These are phyloP conservation scores for Gadus chalcogrammus DNA, from an alignment of 2,113 vertebrate species.

Conservation along the genomic window DNA sequence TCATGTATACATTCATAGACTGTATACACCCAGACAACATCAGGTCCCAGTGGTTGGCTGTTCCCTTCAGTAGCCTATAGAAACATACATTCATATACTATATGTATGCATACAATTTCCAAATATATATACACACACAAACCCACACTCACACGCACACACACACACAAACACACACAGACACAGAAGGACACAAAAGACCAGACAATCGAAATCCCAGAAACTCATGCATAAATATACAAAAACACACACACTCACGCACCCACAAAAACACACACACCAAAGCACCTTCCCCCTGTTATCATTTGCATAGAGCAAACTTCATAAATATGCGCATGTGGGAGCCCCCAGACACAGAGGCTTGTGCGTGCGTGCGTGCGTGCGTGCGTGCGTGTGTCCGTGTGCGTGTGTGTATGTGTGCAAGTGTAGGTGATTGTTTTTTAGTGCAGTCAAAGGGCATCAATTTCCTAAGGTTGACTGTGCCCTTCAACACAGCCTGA, in stretches of 20 bases:
- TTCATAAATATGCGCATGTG: conserved; percentile 6
- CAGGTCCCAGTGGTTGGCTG: no score
- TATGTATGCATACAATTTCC: background rate
- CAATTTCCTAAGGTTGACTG: conserved; percentile 28
- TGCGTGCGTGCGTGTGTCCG: no score
- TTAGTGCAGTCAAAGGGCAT: conserved; percentile 25
- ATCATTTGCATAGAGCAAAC: conserved; percentile 10
- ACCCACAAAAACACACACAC: conserved; percentile 11
- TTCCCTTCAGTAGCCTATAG: background rate
- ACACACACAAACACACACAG: background rate
- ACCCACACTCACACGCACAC: conserved; percentile 1
- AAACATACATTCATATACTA: background rate
- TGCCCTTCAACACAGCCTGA: conserved; percentile 36
- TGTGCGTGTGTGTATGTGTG: background rate
- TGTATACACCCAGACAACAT: background rate
- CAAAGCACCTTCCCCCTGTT: no score
- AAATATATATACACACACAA: background rate
- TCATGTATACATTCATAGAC: conserved; percentile 6
- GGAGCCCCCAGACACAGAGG: conserved; percentile 1
- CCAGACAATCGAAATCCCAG: background rate
- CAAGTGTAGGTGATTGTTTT: no score
- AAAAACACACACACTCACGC: conserved; percentile 17
- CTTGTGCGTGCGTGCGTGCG: no score
- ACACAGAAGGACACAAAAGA: background rate
- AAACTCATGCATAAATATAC: background rate